These are phyloP conservation scores for Melanaphis sacchari DNA, from an alignment of 1,140 invertebrate species.

Conservation along the genomic window DNA sequence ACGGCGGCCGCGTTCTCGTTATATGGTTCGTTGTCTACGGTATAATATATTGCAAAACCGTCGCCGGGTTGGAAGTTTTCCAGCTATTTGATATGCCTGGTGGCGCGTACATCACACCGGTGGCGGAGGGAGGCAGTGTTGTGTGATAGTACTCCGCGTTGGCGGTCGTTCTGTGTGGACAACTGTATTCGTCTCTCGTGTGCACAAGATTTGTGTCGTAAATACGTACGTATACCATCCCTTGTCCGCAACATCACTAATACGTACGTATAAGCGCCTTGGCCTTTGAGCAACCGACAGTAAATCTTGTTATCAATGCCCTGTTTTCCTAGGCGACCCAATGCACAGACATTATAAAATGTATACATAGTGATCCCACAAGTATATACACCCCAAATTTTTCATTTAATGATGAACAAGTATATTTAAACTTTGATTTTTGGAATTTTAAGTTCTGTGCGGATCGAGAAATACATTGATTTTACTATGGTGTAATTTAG, in stretches of 20 bases:
- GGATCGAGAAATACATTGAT: too few species aligned
- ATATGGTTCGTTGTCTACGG: not conserved
- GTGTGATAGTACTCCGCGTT: not conserved
- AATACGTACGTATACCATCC: not conserved
- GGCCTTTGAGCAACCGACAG: not conserved
- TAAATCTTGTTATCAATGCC: not conserved
- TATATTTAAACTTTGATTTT: too few species aligned
- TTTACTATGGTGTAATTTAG: too few species aligned
- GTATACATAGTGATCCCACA: not conserved
- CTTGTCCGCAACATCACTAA: not conserved
- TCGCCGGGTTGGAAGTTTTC: conserved; percentile 19
- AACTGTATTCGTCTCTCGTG: not conserved
- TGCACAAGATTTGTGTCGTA: not conserved
- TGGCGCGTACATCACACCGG: not conserved
- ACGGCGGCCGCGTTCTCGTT: too few species aligned
- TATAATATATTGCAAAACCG: not conserved
- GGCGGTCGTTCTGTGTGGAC: too few species aligned
- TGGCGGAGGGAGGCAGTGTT: not conserved
- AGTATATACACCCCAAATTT: not conserved
- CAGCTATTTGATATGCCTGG: conserved; percentile 18
- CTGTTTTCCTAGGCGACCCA: not conserved
- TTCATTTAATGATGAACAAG: too few species aligned
- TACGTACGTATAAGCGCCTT: not conserved
- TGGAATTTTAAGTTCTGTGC: too few species aligned
- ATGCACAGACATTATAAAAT: not conserved